These are phyloP conservation scores for Pegoplata infirma DNA, from an alignment of 2,888 invertebrate genomes.

Conservation along the genomic window DNA sequence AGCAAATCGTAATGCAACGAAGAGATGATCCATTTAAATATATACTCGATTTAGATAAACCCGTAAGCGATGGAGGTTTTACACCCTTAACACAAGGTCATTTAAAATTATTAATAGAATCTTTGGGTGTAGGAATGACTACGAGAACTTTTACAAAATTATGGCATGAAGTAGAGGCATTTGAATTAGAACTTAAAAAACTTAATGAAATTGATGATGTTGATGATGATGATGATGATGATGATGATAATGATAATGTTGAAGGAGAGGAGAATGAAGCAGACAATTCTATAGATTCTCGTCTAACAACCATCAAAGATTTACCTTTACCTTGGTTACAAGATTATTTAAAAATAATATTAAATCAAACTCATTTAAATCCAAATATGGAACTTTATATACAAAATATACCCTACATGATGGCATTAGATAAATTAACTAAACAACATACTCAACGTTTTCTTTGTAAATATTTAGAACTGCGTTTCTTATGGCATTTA, in stretches of 20 bases:
- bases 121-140: slow-evolving; percentile 25
- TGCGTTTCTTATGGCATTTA: slow-evolving; percentile 63
- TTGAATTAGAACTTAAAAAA: slow-evolving; percentile 50
- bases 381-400: too few species aligned
- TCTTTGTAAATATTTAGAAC: slow-evolving; percentile 62
- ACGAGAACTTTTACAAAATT: background rate
- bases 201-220: slow-evolving; percentile 52
- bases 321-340: slow-evolving; percentile 59
- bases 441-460: slow-evolving; percentile 57
- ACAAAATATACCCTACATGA: too few species aligned
- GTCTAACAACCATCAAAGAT: slow-evolving; percentile 34
- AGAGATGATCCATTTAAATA: slow-evolving; percentile 31
- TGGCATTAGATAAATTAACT: too few species aligned
- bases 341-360: slow-evolving; percentile 59
- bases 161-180: slow-evolving; percentile 51
- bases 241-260: slow-evolving; percentile 51
- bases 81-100: slow-evolving; percentile 35
- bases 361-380: too few species aligned
- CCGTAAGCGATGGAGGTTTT: slow-evolving; percentile 59
- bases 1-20: slow-evolving; percentile 54
- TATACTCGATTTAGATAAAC: slow-evolving; percentile 61
- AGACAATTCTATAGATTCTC: slow-evolving; percentile 15
- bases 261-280: slow-evolving; percentile 3
- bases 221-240: slow-evolving; percentile 19
- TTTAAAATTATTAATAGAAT: slow-evolving; percentile 41